Conservation (phyloP, 92 coral and sea anemone genomes). For the Phenganax marumi region DNA sequence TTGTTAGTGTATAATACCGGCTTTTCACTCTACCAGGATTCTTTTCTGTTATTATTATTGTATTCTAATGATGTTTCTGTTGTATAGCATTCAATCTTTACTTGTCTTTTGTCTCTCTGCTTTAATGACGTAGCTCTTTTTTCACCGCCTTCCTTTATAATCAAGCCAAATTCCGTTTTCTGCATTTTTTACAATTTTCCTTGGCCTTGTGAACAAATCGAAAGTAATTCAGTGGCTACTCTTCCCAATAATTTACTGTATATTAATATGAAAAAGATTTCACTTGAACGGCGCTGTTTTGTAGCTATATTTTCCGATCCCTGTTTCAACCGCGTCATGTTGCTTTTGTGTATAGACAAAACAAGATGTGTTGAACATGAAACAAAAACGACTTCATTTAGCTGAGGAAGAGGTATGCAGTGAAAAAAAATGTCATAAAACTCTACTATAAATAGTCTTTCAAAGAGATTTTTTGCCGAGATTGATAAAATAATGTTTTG, state of each 20-base stretch:
- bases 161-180: too few relatives aligned
- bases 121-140: background rate
- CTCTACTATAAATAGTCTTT: background rate
- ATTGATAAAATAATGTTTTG: background rate
- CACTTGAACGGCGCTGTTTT: background rate
- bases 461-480: background rate
- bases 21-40: background rate
- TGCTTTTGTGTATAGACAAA: conserved; percentile 63
- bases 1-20: background rate
- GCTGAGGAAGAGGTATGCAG: conserved; percentile 86
- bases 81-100: background rate
- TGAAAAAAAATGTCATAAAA: background rate
- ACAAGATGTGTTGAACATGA: conserved; percentile 75
- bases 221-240: too few relatives aligned
- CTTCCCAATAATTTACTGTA: too few relatives aligned
- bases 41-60: background rate
- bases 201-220: too few relatives aligned
- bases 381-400: conserved; percentile 74
- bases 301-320: conserved; percentile 6
- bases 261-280: too few relatives aligned
- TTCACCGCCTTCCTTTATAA: too few relatives aligned
- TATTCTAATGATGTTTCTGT: background rate
- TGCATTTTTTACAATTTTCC: too few relatives aligned
- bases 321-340: background rate
- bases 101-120: background rate